Evolutionary conservation across 64 coral and sea anemone genomes (phyloP).

Genomic region (Anthopleura sola): DNA sequence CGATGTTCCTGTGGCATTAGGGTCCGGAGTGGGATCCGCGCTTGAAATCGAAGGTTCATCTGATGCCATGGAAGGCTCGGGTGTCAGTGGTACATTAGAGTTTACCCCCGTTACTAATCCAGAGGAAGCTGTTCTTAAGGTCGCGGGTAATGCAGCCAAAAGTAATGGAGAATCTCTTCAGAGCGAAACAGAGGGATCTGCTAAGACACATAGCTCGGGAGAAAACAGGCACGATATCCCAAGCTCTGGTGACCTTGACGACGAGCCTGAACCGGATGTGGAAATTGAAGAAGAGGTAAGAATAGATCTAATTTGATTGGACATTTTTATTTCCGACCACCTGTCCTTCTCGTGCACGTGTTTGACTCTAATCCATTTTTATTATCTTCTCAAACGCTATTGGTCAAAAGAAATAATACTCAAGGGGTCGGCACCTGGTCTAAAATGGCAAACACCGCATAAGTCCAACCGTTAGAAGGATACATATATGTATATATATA

Average conservation of each 20-base stretch:
- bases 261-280: conserved; percentile 17
- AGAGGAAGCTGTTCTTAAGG: conserved; percentile 65
- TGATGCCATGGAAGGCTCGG: conserved; percentile 59
- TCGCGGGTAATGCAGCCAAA: conserved; percentile 50
- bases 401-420: no score
- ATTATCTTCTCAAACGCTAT: no score
- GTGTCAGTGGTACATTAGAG: conserved; percentile 64
- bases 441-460: no score
- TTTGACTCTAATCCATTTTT: no score
- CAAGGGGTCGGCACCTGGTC: no score
- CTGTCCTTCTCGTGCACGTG: no score
- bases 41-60: conserved; percentile 61
- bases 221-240: conserved; percentile 45
- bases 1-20: conserved; percentile 56
- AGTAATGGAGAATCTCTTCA: conserved; percentile 17
- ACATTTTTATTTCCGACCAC: no score
- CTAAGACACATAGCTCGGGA: conserved; percentile 3
- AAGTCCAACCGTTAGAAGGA: no score
- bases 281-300: conserved; percentile 41
- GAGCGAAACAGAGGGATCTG: conserved; percentile 18
- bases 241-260: background rate
- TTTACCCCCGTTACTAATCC: conserved; percentile 69
- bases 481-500: no score
- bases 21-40: conserved; percentile 56
- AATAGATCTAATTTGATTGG: background rate